A percentile compares a stretch with the other conserved stretches of the same genome.
Evolutionary conservation across 2,888 invertebrate genomes (phyloP).

Genomic region (Trachelus iudaicus): DNA sequence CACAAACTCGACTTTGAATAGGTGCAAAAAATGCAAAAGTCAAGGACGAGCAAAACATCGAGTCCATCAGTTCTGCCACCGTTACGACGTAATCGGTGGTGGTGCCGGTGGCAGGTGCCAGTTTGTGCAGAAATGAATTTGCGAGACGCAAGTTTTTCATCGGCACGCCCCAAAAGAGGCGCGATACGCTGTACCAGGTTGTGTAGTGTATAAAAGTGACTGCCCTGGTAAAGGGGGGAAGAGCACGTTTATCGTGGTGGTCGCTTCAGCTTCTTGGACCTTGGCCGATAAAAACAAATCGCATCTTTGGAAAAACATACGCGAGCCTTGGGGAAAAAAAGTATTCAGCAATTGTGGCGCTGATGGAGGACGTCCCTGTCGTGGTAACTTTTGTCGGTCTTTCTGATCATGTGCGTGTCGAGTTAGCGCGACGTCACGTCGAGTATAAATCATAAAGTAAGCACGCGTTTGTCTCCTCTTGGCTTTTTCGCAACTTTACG

Average conservation of each 20-base stretch:
- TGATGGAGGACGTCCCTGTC: slow-evolving; percentile 23
- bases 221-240: background rate
- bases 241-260: slow-evolving; percentile 14
- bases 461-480: slow-evolving; percentile 11
- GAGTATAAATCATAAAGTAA: slow-evolving; percentile 47
- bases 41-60: background rate
- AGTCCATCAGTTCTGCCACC: slow-evolving; percentile 31
- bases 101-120: slow-evolving; percentile 20
- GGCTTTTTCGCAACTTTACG: background rate
- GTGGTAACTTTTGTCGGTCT: slow-evolving; percentile 17
- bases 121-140: slow-evolving; percentile 39
- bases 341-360: slow-evolving; percentile 42
- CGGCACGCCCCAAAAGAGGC: background rate
- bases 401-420: slow-evolving; percentile 1
- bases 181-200: background rate
- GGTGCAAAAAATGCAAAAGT: background rate
- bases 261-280: background rate
- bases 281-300: slow-evolving; percentile 41
- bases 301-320: slow-evolving; percentile 59
- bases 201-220: slow-evolving; percentile 13
- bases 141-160: slow-evolving; percentile 26
- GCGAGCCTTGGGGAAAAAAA: slow-evolving; percentile 45
- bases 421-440: slow-evolving; percentile 5
- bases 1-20: background rate
- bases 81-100: slow-evolving; percentile 33